These are phyloP conservation scores for Epiblema foenella DNA, from an alignment of 2,888 invertebrate genomes.

Conservation along the genomic window DNA sequence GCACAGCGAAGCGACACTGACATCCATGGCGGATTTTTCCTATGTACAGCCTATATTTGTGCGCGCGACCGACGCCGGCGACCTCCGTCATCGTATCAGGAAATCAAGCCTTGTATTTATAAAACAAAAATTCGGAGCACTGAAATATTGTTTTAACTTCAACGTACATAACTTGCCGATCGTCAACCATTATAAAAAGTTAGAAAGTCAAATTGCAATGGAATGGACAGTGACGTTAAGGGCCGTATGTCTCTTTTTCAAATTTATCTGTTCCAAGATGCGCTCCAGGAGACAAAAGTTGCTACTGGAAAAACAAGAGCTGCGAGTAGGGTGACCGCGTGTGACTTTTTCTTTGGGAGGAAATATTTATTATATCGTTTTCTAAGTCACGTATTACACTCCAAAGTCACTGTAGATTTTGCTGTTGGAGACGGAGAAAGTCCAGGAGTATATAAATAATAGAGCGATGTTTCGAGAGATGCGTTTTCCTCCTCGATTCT, in stretches of 20 bases:
- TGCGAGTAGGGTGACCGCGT: constrained; percentile 49
- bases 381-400: too few species aligned
- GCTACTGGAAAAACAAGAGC: constrained; percentile 44
- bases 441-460: too few species aligned
- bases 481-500: too few species aligned
- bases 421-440: too few species aligned
- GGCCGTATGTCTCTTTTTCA: constrained; percentile 28
- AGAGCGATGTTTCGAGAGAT: too few species aligned
- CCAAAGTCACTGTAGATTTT: too few species aligned
- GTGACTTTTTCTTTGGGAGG: background rate
- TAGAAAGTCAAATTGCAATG: constrained; percentile 10
- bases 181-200: background rate
- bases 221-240: constrained; percentile 21
- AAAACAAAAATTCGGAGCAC: background rate
- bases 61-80: too few species aligned
- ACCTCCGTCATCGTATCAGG: too few species aligned
- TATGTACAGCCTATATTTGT: too few species aligned
- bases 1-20: too few species aligned
- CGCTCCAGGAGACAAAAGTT: constrained; percentile 40
- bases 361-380: background rate
- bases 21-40: too few species aligned
- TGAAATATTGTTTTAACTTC: background rate
- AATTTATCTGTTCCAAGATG: constrained; percentile 39
- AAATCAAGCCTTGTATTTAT: too few species aligned
- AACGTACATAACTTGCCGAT: background rate